Evolutionary conservation across 30 jellyfish, hydroid and myxozoan species (phyloP).

Genomic region (Mastigias papua): DNA sequence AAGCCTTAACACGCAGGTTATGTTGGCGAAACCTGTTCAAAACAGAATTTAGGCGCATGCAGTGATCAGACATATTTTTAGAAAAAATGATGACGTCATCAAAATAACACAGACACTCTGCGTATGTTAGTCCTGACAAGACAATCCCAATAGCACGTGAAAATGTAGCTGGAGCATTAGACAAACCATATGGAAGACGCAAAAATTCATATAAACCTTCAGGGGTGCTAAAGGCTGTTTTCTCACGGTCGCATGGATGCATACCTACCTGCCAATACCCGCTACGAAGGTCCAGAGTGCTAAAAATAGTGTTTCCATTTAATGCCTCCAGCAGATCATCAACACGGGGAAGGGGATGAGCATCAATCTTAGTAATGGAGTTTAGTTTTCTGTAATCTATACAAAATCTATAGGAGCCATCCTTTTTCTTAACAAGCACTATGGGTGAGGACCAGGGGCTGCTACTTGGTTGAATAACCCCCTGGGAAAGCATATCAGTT

Average conservation of each 20-base stretch:
- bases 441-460: slow-evolving; percentile 75
- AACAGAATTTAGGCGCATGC: slow-evolving; percentile 2
- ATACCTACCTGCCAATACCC: slow-evolving; percentile 14
- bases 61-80: slow-evolving; percentile 17
- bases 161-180: slow-evolving; percentile 30
- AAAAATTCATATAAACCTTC: slow-evolving; percentile 28
- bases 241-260: slow-evolving; percentile 1
- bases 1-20: slow-evolving; percentile 44
- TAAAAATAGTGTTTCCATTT: slow-evolving; percentile 32
- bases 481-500: slow-evolving; percentile 42
- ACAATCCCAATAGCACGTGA: slow-evolving; percentile 44
- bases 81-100: slow-evolving; percentile 68
- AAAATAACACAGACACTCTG: slow-evolving; percentile 13
- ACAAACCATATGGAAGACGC: slow-evolving; percentile 26
- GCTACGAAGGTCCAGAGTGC: slow-evolving; percentile 44
- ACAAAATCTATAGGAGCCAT: slow-evolving; percentile 52
- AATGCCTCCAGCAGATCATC: slow-evolving; percentile 51
- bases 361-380: slow-evolving; percentile 32
- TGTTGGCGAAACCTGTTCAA: background rate
- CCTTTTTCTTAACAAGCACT: slow-evolving; percentile 42
- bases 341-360: slow-evolving; percentile 59
- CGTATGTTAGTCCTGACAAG: slow-evolving; percentile 19
- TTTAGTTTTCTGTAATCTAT: slow-evolving; percentile 32
- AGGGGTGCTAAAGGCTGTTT: slow-evolving; percentile 32
- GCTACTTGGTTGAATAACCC: slow-evolving; percentile 56